phyloP scores from a whole-genome alignment of 2,797 vertebrate species.

The Acanthopagrus latus region DNA sequence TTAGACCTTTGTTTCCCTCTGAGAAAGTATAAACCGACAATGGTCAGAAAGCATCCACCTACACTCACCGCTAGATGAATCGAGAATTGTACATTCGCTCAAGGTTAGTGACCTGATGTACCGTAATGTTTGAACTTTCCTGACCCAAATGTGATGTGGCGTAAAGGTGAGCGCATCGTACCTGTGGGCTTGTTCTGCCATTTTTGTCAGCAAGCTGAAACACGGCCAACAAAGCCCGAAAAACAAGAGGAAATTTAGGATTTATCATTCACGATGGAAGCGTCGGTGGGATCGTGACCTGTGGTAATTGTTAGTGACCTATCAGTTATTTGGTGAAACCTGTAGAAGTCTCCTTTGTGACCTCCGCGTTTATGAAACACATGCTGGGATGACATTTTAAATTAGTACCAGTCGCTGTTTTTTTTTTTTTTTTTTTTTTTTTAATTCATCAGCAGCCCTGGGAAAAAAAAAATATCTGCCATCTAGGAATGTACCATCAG shows the following conservation, averaged over 20 bases:
- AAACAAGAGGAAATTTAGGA: constrained; percentile 20
- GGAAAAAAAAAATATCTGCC: constrained; percentile 17
- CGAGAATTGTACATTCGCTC: constrained; percentile 46
- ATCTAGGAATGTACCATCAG: constrained; percentile 29
- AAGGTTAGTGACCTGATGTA: constrained; percentile 63
- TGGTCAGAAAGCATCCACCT: constrained; percentile 25
- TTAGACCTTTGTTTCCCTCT: constrained; percentile 15
- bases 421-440: no score
- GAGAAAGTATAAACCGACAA: not conserved
- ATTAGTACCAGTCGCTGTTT: not conserved
- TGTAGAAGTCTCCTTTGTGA: not conserved
- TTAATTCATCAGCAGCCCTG: not conserved
- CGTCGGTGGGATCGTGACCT: not conserved
- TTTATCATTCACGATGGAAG: constrained; percentile 18
- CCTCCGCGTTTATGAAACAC: not conserved
- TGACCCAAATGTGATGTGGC: constrained; percentile 77
- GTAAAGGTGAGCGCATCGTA: constrained; percentile 73
- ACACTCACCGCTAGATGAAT: constrained; percentile 16
- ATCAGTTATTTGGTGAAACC: not conserved
- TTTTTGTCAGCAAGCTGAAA: constrained; percentile 54
- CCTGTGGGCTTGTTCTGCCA: constrained; percentile 70
- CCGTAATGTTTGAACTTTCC: constrained; percentile 38
- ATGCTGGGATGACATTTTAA: not conserved
- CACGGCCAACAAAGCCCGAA: constrained; percentile 42
- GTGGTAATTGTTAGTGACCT: no score